phyloP scores from a whole-genome alignment of 2,797 vertebrate species.

The Diceros bicornis region DNA sequence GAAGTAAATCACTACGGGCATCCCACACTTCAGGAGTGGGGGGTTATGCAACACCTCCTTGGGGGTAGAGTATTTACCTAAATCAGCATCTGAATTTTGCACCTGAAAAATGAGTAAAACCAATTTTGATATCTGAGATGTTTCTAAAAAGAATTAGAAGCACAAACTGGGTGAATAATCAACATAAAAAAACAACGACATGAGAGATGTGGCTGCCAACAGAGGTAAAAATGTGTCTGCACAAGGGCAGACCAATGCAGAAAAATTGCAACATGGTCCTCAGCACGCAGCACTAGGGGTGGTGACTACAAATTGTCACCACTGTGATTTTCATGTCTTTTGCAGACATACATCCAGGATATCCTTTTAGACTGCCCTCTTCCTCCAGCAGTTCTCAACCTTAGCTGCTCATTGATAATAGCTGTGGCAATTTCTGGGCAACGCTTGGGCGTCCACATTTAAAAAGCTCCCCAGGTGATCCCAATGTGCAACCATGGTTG shows the following conservation, averaged over 20 bases:
- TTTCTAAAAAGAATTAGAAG: background rate
- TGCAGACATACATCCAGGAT: background rate
- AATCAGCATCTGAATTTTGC: background rate
- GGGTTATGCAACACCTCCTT: background rate
- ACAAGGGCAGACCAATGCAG: background rate
- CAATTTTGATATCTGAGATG: conserved; percentile 11
- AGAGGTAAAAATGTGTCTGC: background rate
- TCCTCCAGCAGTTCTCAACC: background rate
- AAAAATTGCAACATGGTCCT: background rate
- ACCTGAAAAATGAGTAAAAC: conserved; percentile 28
- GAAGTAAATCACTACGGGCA: background rate
- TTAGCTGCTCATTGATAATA: background rate
- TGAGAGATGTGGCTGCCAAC: background rate
- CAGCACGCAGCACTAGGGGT: no score
- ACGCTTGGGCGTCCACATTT: background rate
- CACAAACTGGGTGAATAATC: background rate
- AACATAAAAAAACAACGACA: background rate
- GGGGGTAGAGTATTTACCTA: background rate
- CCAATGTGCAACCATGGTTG: background rate
- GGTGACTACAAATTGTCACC: background rate
- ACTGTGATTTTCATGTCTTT: background rate
- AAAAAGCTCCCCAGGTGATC: background rate
- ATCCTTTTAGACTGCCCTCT: background rate
- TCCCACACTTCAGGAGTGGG: background rate
- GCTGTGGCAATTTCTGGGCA: background rate